Evolutionary conservation across 92 coral and sea anemone genomes (phyloP), one percentile per base, ranked within the genome.

Genomic region (Umimayanthus kanabou): DNA sequence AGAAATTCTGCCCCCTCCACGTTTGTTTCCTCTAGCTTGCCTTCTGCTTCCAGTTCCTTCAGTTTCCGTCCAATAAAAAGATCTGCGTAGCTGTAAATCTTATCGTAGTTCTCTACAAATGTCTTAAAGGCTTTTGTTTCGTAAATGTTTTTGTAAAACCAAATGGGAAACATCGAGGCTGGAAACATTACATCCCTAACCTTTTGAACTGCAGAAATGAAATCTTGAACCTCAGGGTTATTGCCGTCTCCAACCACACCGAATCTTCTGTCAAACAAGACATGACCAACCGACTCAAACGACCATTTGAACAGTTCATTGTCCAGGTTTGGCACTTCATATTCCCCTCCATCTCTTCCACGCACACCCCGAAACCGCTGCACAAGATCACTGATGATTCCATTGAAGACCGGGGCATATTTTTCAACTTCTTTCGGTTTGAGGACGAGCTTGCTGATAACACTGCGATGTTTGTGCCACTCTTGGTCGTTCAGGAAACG

Each of bases 181-280:
- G 28, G 40, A 13, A 85, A 5, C 4, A 73, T 20, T 30, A 13
- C 64, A 25, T 29, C 7, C 3, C 91, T 76, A 86, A 93, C 85
- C 9, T 72, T 84, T 37, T 87, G 92, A 69, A 89, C 92, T 22
- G 94, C 88, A 14, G 37, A 58, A 67, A 93, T 87, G 69, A 91
- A 91, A 23, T 53, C 88, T 13, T 91, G 88, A 4, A 89, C 94
- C 53, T 89, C 93, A 20, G 75, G 85, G 73, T 89, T 88, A 3
- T 85, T 30, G 69, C 91, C 81, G 11, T 86, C 77, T 65, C 33
- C 93, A 4, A 91, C 85, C 50, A 90, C 88, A 10, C 92, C 91
- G 80, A 93, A 93, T 67, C 95, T 79, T 80, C 84, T 86, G 85
- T 91, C 94, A 79, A 93, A 93, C 83, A 93, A 73, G 55, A 91